Evolutionary conservation across 2,888 invertebrate species (phyloP), one percentile per base, ranked within the genome.

Genomic region (Agrochola lychnidis): DNA sequence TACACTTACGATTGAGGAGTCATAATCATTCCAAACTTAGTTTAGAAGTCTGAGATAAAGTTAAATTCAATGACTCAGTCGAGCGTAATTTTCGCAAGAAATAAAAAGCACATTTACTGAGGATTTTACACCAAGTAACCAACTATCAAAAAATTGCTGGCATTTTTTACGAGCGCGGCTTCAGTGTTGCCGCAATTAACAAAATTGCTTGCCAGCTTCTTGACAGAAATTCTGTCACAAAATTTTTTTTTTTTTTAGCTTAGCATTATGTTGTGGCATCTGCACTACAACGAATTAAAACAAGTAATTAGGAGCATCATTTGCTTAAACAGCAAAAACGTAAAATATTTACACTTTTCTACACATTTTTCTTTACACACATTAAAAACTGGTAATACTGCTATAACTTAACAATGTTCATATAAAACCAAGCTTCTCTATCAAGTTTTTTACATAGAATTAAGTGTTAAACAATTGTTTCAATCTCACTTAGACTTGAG

Each of bases 381-480:
- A 51, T 5, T 30, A 30, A 30, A 30, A n/a, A 36, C 22, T 30
- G 30, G 9, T 67, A 3, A 9, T 16, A 68, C 30, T 56, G 73
- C 68, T 62, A 9, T 30, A 12, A 25, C 0, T 45, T 57, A 62
- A 51, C 4, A 66, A 77, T 75, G 62, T 80, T 87, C 78, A 84
- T 84, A 86, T 85, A 82, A 70, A 81, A 70, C 78, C 79, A 86
- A 73, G 74, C 45, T 73, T 73, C 30, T 36, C 66, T 70, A 74
- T 78, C 79, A 86, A 84, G 70, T 79, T 87, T 89, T 89, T 84
- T 86, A 88, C 81, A 48, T 91, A 91, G 89, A 69, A 70, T 9
- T 91, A 91, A 91, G 92, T 89, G 91, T 91, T 91, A 89, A 78
- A 81, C n/a, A 74, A 81, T 81, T 86, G 75, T 79, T 87, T 79